Evolutionary conservation across 92 coral and sea anemone species (phyloP).

Genomic region (Montipora capitata): DNA sequence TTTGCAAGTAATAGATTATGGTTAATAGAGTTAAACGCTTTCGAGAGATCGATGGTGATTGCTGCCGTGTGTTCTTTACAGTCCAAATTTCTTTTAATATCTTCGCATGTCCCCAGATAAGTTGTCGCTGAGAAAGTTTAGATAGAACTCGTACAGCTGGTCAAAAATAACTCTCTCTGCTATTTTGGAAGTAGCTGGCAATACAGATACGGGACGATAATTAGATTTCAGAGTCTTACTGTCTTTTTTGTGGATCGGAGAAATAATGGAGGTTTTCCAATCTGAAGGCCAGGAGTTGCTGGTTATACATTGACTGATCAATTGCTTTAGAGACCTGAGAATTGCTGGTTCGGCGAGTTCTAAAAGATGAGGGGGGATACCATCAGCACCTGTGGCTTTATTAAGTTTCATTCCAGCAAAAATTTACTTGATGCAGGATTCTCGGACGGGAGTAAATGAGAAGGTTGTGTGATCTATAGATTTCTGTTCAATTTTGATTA

Average conservation of each 20-base stretch:
- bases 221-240: conserved; percentile 56
- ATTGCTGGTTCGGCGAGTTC: conserved; percentile 27
- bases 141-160: not conserved
- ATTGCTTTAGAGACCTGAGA: not conserved
- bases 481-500: too few relatives aligned
- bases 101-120: conserved; percentile 66
- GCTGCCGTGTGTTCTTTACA: conserved; percentile 34
- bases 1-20: conserved; percentile 34
- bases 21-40: conserved; percentile 26
- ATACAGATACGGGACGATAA: conserved; percentile 56
- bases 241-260: conserved; percentile 59
- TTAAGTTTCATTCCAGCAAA: not conserved
- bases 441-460: too few relatives aligned
- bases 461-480: too few relatives aligned
- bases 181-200: conserved; percentile 47
- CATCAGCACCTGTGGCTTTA: conserved; percentile 16
- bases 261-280: conserved; percentile 62
- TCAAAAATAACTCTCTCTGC: conserved; percentile 38
- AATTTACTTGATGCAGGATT: not conserved
- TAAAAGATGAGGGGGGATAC: conserved; percentile 15
- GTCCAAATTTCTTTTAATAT: conserved; percentile 42
- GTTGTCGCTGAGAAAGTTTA: conserved; percentile 36
- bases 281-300: conserved; percentile 43
- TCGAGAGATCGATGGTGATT: conserved; percentile 53
- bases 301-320: conserved; percentile 19